Base-by-base conservation (phyloP, 2,113 vertebrate genomes). In the Corythoichthys haematopterus region DNA sequence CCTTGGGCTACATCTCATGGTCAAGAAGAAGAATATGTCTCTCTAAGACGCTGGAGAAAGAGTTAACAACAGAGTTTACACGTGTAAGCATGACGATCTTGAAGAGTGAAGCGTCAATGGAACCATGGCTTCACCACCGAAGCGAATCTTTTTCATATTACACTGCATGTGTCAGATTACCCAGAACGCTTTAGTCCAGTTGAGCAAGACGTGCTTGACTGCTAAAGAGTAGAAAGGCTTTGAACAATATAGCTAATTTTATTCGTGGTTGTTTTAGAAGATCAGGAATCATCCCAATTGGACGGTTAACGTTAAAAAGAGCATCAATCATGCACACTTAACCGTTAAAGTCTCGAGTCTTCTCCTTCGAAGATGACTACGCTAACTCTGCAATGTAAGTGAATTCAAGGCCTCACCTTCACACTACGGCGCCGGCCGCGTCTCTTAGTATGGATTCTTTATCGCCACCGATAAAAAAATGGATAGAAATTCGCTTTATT, bases 1-100 rank as follows among this genome's bases (percentile, higher is more conserved):
- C 68, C 88, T 86, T 64, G 96, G 94, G 88, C 95, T 98, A 64
- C 90, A 91, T 91, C 90, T 96, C 96, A 98, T 98, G 79, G 81
- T 96, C 84, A 84, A 80, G 66, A 80, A 36, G 77, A 86, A 72
- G 63, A 79, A 74, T 80, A 69, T 47, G 61, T 45, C 45, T 20
- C 60, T 70, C 66, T 58, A 64, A 20, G 62, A 71, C 66, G 77
- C 85, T 89, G 33, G 59, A 59, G 64, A 33, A 43, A 57, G 14
- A 35, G 3, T 4, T 20, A 3, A 11, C 16, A 43, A 59, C 6
- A 35, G 20, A 28, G 38, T 43, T 12, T 4, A 58, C 10, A 14
- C 33, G 36, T 6, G 12, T 33, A 33, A 55, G 33, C 52, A 33
- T 33, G 0, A 43, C 20, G 20, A 43, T 43, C 40, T 43, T 43